Evolutionary conservation across 2,113 vertebrate species (phyloP), one percentile per base, ranked within the genome.

Genomic region (Rostratula benghalensis): DNA sequence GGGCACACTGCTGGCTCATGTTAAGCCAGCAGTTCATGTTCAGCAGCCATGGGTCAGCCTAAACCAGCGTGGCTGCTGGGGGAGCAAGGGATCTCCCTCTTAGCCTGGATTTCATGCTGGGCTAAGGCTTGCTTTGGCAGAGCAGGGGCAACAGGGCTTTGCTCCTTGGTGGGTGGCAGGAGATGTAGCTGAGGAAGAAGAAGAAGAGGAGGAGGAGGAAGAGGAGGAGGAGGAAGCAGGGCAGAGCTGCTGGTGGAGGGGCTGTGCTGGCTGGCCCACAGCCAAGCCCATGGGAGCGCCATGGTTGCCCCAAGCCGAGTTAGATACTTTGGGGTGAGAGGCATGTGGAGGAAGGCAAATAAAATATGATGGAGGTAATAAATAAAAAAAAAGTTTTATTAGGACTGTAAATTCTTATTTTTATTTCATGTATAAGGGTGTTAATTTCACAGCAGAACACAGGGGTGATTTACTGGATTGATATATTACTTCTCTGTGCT

Each of bases 401-500:
- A 94, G 68, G 53, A 63, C 68, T 7, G 33, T 97, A 98, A 96
- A 97, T 98, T 97, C 83, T 69, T 79, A 57, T 83, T 97, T 97
- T 97, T 93, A 95, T 97, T 97, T 96, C 77, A 83, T 96, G 61
- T 98, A 92, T 97, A 92, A 91, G 76, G 88, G 57, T 92, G 48
- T 97, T 98, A 98, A 98, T 98, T 98, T 96, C 91, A 93, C 61
- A 90, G 67, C 48, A 83, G 60, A 67, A 71, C 76, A 86, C 68
- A 88, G 80, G 51, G 41, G 28, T 96, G 97, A 97, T 97, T 97
- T 96, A 97, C 83, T 87, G 43, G 8, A 0, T 51, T 96, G 88
- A 97, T 96, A 97, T 97, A 98, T 97, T 94, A 69, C 85, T 93
- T 95, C 97, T 93, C 92, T 96, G 69, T 33, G 2, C 92, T 97